phyloP scores from a whole-genome alignment of 2,888 invertebrate species.

The Limnephilus lunatus region DNA sequence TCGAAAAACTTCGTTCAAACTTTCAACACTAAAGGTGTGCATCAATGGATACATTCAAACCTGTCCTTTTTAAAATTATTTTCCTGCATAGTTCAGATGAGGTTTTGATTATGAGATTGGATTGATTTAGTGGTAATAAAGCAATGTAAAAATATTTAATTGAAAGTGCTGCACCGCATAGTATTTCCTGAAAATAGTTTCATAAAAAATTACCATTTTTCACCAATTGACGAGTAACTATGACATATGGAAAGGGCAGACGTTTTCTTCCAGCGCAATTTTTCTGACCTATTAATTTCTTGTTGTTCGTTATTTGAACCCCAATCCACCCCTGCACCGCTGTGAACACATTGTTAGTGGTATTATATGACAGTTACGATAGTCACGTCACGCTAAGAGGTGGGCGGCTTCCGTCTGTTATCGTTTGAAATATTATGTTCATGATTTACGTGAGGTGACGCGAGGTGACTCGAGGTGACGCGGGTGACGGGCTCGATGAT shows the following conservation, averaged over 20 bases:
- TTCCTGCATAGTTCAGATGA: too few species aligned
- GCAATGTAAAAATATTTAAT: too few species aligned
- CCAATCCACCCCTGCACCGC: background rate
- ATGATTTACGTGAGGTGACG: slow-evolving; percentile 42
- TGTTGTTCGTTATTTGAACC: background rate
- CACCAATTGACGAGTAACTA: too few species aligned
- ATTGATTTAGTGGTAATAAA: too few species aligned
- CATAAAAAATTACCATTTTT: too few species aligned
- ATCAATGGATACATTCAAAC: too few species aligned
- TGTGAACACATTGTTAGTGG: background rate
- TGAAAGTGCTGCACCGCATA: too few species aligned
- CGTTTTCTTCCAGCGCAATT: background rate
- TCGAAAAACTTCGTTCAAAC: too few species aligned
- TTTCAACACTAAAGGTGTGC: too few species aligned
- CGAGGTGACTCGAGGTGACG: background rate
- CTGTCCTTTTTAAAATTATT: too few species aligned
- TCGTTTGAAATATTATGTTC: slow-evolving; percentile 51
- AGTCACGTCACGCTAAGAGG: slow-evolving; percentile 23
- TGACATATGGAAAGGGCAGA: background rate
- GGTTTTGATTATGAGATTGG: too few species aligned
- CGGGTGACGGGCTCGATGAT: background rate
- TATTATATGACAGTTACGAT: slow-evolving; percentile 34
- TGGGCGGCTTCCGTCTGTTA: slow-evolving; percentile 53
- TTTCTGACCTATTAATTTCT: background rate
- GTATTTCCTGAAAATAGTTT: too few species aligned